Percentiles rank a stretch among this genome's conserved stretches.
Conservation (phyloP, 2,113 vertebrate species). For the Sinocyclocheilus anshuiensis region DNA sequence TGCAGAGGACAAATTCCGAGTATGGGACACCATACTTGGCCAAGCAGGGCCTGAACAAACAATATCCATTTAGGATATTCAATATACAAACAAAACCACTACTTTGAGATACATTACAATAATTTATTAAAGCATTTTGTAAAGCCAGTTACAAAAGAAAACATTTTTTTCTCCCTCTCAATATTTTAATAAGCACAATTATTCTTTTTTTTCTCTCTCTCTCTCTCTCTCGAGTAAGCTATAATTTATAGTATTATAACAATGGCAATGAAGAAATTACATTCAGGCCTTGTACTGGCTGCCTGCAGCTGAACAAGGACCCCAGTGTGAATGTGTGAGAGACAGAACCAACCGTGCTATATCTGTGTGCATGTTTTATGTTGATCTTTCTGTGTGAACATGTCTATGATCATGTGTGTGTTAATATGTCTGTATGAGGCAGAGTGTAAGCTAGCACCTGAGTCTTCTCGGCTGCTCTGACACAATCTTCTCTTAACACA, state of each 20-base stretch:
- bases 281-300: constrained; percentile 81
- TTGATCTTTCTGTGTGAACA: constrained; percentile 52
- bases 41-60: too few relatives aligned
- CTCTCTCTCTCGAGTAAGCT: constrained; percentile 7
- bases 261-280: constrained; percentile 68
- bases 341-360: constrained; percentile 70
- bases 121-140: constrained; percentile 91
- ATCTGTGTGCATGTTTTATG: constrained; percentile 54
- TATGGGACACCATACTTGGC: too few relatives aligned
- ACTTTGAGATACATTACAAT: constrained; percentile 65
- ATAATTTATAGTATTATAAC: constrained; percentile 59
- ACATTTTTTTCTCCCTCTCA: constrained; percentile 58
- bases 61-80: background rate
- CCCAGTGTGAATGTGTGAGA: constrained; percentile 63
- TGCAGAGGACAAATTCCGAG: too few relatives aligned
- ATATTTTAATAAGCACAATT: constrained; percentile 77
- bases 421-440: constrained; percentile 1
- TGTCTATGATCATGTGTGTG: constrained; percentile 49
- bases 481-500: constrained; percentile 1
- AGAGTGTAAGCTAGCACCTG: constrained; percentile 11
- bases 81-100: background rate
- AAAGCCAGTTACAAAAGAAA: constrained; percentile 88
- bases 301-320: constrained; percentile 87
- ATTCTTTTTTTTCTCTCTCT: background rate
- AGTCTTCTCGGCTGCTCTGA: constrained; percentile 11